These are phyloP conservation scores for Acromyrmex echinatior DNA, from an alignment of 1,140 invertebrate genomes.

Conservation along the genomic window DNA sequence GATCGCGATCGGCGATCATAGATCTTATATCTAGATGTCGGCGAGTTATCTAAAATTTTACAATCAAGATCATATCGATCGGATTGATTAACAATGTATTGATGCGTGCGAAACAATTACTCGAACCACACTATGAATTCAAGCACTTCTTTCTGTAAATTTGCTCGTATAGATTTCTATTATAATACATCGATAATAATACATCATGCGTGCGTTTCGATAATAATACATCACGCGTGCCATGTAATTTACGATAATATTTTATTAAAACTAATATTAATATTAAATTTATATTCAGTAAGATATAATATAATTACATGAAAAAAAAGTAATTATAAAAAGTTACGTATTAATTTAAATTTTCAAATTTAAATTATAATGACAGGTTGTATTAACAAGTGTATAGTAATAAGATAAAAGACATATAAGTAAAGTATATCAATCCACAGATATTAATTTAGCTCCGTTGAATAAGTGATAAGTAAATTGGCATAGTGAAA, in stretches of 20 bases:
- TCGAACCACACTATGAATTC: background rate
- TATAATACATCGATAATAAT: background rate
- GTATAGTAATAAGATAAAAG: background rate
- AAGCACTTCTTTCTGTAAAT: background rate
- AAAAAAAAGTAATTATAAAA: background rate
- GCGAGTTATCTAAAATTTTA: conserved; percentile 31
- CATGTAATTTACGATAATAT: background rate
- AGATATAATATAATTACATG: background rate
- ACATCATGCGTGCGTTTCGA: background rate
- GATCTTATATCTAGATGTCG: conserved; percentile 49
- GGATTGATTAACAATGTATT: background rate
- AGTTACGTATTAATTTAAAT: background rate
- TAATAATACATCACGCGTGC: background rate
- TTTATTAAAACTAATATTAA: background rate
- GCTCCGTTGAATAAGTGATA: background rate
- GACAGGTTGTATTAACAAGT: background rate
- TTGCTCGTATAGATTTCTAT: background rate
- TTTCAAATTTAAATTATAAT: conserved; percentile 2
- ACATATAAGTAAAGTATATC: background rate
- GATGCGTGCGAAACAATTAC: conserved; percentile 17
- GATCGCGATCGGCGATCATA: conserved; percentile 67
- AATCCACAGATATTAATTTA: background rate
- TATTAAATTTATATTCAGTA: background rate
- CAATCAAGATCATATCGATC: conserved; percentile 35
- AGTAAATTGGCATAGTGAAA: background rate